Base-by-base conservation (phyloP, 2,113 vertebrate species). In the Tetrax tetrax region DNA sequence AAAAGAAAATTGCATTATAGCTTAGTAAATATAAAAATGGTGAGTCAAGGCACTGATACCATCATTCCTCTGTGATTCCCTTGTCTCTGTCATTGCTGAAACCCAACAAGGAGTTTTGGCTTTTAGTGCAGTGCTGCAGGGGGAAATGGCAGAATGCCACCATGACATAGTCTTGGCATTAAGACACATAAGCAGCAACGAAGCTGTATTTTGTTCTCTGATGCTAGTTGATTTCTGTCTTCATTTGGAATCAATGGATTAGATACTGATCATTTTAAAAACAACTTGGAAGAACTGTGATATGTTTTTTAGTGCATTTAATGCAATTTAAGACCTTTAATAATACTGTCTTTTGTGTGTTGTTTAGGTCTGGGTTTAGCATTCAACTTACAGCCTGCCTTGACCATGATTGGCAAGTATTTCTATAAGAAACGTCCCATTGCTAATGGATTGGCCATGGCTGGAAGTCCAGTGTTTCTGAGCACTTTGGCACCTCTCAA, bases 401-500 rank as follows among this genome's bases (percentile, higher is more conserved):
- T 99, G 92, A 99, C 99, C 4, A 99, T 99, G 98, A 99, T 99
- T 47, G 99, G 99, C 65, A 99, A 97, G 97, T 99, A 99, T 96
- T 99, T 99, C 97, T 99, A 85, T 61, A 98, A 98, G 97, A 99
- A 99, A 89, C 98, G 99, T 16, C 99, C 99, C 35, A 98, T 99
- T 64, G 99, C 99, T 33, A 99, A 99, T 66, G 99, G 99, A 43
- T 85, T 99, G 45, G 99, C 99, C 16, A 99, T 99, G 99, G 99
- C 99, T 24, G 99, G 99, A 88, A 99, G 99, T 94, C 99, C 99
- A 12, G 99, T 99, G 66, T 99, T 99, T 97, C 98, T 99, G 95
- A 99, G 99, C 96, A 98, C 99, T 27, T 76, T 99, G 87, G 99
- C 99, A 47, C 99, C 99, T 83, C 99, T 99, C 80, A 99, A 99